Evolutionary conservation across 2,113 vertebrate genomes (phyloP).

Genomic region (Saguinus imperator): DNA sequence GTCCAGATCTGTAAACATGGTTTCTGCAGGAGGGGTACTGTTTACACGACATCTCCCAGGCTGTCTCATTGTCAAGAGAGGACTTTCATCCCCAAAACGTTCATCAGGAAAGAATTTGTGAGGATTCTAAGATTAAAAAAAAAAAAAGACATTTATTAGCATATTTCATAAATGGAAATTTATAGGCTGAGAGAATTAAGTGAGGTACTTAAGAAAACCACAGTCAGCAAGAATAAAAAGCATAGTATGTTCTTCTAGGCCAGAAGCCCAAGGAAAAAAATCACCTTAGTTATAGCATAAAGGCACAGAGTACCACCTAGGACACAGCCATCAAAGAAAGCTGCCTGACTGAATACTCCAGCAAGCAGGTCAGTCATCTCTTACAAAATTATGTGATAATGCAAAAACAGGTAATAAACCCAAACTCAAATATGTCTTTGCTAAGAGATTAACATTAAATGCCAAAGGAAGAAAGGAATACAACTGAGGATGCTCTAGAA

Average conservation of each 20-base stretch:
- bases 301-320: background rate
- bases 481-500: background rate
- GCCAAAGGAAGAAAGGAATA: background rate
- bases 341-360: background rate
- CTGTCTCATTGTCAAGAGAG: constrained; percentile 93
- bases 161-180: background rate
- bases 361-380: background rate
- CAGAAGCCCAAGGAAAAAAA: constrained; percentile 1
- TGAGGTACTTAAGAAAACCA: background rate
- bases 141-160: background rate
- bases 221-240: background rate
- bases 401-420: constrained; percentile 8
- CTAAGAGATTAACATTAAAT: background rate
- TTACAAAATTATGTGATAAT: background rate
- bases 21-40: constrained; percentile 95
- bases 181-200: constrained; percentile 12
- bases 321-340: background rate
- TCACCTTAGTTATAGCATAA: background rate
- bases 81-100: constrained; percentile 98
- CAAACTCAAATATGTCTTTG: background rate
- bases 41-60: constrained; percentile 94
- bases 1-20: constrained; percentile 97
- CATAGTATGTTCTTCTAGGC: background rate
- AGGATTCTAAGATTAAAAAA: constrained; percentile 89
- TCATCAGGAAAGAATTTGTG: constrained; percentile 99